A percentile compares a stretch with the other conserved stretches of the same genome.
phyloP scores from a whole-genome alignment of 53 echinoderm and acorn worm genomes.

The Apostichopus leukothele region DNA sequence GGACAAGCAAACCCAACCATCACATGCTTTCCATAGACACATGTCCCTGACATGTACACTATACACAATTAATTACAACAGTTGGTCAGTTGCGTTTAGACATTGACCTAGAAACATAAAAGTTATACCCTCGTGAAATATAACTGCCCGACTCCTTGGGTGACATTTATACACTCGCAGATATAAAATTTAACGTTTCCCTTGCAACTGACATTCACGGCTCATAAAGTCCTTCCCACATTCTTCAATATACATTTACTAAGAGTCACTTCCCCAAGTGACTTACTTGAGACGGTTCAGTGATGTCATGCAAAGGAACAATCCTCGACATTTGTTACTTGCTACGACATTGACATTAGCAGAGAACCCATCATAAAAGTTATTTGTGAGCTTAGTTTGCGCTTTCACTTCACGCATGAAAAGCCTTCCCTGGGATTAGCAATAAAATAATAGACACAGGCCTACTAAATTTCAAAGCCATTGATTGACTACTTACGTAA shows the following conservation, averaged over 20 bases:
- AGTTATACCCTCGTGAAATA: not conserved
- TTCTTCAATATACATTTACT: not conserved
- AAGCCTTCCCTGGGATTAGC: not conserved
- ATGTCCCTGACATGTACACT: too few relatives aligned
- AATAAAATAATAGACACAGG: not conserved
- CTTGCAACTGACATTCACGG: not conserved
- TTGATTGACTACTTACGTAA: conserved; percentile 7
- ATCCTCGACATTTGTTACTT: not conserved
- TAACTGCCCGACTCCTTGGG: not conserved
- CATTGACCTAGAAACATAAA: not conserved
- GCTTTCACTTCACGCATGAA: not conserved
- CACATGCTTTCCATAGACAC: too few relatives aligned
- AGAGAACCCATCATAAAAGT: not conserved
- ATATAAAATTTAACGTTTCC: not conserved
- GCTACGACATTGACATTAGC: not conserved
- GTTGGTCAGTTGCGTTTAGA: not conserved
- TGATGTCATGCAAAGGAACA: not conserved
- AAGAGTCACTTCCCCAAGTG: not conserved
- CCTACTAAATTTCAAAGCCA: not conserved
- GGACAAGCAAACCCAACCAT: too few relatives aligned
- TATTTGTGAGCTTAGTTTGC: not conserved
- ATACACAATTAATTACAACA: not conserved
- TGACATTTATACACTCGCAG: not conserved
- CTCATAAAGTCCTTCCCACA: not conserved
- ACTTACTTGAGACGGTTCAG: not conserved